Evolutionary conservation across 2,113 vertebrate genomes (phyloP).

Genomic region (Grus americana): DNA sequence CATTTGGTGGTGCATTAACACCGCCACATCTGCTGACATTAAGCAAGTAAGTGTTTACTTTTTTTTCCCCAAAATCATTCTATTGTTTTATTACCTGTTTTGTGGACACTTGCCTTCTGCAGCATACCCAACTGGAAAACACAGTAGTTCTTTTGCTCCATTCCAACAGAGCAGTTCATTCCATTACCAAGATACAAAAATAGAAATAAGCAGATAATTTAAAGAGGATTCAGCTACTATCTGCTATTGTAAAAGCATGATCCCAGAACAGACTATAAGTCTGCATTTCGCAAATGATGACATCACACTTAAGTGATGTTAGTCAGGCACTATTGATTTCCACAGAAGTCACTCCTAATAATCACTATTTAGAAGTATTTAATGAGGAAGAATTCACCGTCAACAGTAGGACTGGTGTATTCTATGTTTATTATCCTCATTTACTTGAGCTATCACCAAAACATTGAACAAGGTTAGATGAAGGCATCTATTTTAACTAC

Average conservation of each 20-base stretch:
- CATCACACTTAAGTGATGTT: constrained; percentile 28
- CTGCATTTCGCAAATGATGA: constrained; percentile 50
- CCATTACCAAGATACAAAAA: constrained; percentile 74
- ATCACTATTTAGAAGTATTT: background rate
- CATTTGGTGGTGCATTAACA: background rate
- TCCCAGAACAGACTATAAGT: constrained; percentile 42
- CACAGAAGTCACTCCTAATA: constrained; percentile 7
- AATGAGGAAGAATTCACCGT: background rate
- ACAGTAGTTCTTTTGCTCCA: constrained; percentile 25
- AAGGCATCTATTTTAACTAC: background rate
- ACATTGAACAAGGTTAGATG: background rate
- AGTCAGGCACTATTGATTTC: background rate
- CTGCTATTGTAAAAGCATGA: constrained; percentile 69
- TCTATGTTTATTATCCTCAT: background rate
- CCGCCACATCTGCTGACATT: background rate
- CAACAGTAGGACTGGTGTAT: background rate
- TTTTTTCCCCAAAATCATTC: background rate
- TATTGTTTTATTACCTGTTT: constrained; percentile 54
- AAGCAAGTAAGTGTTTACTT: background rate
- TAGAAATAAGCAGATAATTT: constrained; percentile 79
- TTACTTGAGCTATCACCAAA: background rate
- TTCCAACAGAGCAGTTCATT: constrained; percentile 63
- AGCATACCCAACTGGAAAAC: constrained; percentile 36
- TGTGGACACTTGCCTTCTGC: background rate
- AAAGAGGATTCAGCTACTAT: constrained; percentile 75